phyloP scores from a whole-genome alignment of 2,113 vertebrate genomes.

The Microcebus murinus region DNA sequence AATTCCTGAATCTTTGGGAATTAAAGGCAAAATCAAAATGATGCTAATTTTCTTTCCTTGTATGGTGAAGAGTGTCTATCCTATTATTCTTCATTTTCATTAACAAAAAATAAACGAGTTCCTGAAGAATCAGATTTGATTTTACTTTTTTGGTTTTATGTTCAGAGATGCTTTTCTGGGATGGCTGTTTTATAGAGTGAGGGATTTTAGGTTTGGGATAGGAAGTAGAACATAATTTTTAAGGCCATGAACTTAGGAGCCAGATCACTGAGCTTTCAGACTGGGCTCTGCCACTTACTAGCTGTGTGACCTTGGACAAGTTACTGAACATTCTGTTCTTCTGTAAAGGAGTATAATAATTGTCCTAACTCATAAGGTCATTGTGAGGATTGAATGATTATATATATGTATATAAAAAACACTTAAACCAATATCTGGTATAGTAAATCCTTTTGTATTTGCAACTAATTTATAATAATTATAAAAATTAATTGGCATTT shows the following conservation, averaged over 20 bases:
- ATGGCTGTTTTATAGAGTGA: background rate
- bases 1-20: conserved; percentile 32
- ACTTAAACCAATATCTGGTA: background rate
- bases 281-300: background rate
- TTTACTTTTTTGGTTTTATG: background rate
- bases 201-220: background rate
- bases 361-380: background rate
- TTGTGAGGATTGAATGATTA: background rate
- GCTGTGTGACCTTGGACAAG: background rate
- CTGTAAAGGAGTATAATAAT: background rate
- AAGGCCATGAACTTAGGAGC: background rate
- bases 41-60: background rate
- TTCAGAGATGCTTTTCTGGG: background rate
- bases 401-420: background rate
- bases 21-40: conserved; percentile 24
- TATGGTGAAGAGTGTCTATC: background rate
- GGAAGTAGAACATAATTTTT: background rate
- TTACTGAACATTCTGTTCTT: background rate
- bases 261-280: background rate
- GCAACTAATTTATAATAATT: background rate
- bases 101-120: background rate
- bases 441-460: background rate
- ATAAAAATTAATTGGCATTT: background rate
- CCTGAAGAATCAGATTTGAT: background rate
- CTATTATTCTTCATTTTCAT: background rate